Base-by-base conservation (phyloP, 2,888 invertebrate genomes). In the Stenurella melanura region DNA sequence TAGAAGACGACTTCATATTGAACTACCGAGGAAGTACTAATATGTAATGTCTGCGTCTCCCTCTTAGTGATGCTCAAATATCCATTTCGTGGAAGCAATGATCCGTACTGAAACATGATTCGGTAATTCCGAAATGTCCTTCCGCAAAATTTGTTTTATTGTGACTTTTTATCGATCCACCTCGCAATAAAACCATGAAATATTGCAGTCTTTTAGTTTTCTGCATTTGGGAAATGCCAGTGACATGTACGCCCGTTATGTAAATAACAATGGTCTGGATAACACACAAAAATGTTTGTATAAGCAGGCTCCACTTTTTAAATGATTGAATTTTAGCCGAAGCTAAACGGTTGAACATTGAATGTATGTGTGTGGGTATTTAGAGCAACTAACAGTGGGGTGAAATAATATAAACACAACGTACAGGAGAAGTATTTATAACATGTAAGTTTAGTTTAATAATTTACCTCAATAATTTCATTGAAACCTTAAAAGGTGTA, bases 71-170 rank as follows among this genome's bases (percentile, higher is more conserved):
- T 79, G 79, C 80, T 79, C 84, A 81, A 80, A 84, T 83, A 84
- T 84, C 82, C 83, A 82, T 79, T 84, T 83, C 81, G 79, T 64
- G 77, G 57, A 82, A 69, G 80, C 82, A 84, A 84, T 83, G 83
- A 84, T 81, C 82, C 83, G 80, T 76, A 78, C 58, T 68, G 78
- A 76, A 83, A 82, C 81, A 82, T 82, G 80, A 82, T 83, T 79
- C 81, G 74, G 78, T 79, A 81, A 82, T 82, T 77, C 78, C 68
- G 78, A 74, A 80, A 83, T 79, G 78, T 72, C 77, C 80, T 84
- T 83, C 83, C 81, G 78, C 80, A 74, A 78, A 83, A 82, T 83
- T 83, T 82, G 81, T 79, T 84, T 80, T 80, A 80, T 80, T 78
- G 70, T 67, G 74, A 68, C 78, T 78, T 75, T 78, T 79, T 79